Conservation (phyloP, 2,797 vertebrate genomes). For the Eulemur mongoz region DNA sequence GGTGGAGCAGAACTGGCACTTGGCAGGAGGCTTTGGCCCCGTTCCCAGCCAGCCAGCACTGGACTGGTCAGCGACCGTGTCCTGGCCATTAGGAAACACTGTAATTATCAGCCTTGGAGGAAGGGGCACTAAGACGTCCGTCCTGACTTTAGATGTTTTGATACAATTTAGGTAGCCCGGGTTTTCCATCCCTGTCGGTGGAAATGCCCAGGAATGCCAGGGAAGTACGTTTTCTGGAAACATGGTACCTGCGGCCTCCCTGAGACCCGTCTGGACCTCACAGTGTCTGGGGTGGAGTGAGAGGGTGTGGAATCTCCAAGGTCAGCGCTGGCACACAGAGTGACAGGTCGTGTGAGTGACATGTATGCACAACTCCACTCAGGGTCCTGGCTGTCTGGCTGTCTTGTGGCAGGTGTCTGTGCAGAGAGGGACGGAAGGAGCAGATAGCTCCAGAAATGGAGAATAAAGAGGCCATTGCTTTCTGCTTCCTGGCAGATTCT, state of each 20-base stretch:
- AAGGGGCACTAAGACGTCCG: not conserved
- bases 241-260: not conserved
- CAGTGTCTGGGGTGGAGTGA: too few relatives aligned
- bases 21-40: not conserved
- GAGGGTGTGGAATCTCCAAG: not conserved
- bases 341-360: accelerated
- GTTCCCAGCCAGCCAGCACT: not conserved
- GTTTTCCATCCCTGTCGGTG: not conserved
- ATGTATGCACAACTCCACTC: accelerated
- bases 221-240: not conserved
- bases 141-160: not conserved
- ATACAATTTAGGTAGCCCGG: not conserved
- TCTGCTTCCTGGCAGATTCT: not conserved
- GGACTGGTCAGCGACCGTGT: not conserved
- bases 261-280: accelerated
- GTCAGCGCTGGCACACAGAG: not conserved
- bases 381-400: not conserved
- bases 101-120: not conserved
- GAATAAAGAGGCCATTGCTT: not conserved
- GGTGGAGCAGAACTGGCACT: too few relatives aligned
- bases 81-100: not conserved
- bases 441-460: not conserved
- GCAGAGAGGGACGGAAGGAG: not conserved
- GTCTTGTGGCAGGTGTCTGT: not conserved
- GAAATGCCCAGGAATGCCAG: not conserved